These are phyloP conservation scores for Anthophora plumipes DNA, from an alignment of 2,888 invertebrate species.

Conservation along the genomic window DNA sequence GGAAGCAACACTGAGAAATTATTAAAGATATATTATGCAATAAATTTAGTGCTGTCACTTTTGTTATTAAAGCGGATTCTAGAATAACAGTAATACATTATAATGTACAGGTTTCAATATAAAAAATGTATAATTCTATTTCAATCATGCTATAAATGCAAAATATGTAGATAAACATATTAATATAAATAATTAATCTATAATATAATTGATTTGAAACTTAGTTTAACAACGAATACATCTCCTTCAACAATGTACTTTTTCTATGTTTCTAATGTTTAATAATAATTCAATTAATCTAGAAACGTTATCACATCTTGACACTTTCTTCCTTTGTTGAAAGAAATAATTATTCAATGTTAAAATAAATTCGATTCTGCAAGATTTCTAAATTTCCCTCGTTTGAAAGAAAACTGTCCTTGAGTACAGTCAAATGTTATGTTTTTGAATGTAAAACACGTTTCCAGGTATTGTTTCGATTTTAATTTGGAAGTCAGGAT, in stretches of 20 bases:
- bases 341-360: background rate
- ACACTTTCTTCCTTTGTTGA: background rate
- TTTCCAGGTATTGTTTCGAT: background rate
- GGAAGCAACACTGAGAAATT: background rate
- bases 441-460: background rate
- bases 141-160: background rate
- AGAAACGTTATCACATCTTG: background rate
- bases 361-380: too few relatives aligned
- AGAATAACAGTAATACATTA: background rate
- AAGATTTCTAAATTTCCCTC: background rate
- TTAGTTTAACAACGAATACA: background rate
- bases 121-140: background rate
- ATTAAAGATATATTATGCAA: background rate
- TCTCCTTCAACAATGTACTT: background rate
- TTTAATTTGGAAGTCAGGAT: conserved; percentile 6
- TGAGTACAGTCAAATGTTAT: background rate
- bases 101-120: background rate
- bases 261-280: background rate
- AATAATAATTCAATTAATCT: background rate
- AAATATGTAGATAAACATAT: background rate
- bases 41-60: background rate
- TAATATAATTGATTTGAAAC: background rate
- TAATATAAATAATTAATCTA: background rate
- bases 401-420: background rate
- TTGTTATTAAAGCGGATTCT: too few relatives aligned